Percentiles rank a stretch among this genome's conserved stretches.
Conservation (phyloP, 23 tunicate genomes). For the Styela plicata region DNA sequence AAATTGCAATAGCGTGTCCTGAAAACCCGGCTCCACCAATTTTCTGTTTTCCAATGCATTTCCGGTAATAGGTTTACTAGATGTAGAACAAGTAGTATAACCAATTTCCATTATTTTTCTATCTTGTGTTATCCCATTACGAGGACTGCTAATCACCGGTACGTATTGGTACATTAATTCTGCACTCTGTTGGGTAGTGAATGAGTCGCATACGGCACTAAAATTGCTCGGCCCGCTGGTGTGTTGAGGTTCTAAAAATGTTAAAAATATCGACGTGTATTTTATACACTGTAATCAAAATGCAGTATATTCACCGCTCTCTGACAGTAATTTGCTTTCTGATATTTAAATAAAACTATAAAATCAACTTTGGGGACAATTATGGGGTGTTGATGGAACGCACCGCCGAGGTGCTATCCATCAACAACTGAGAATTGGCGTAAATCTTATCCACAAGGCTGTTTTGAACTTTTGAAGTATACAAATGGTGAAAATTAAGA, state of each 20-base stretch:
- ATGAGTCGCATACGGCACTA: background rate
- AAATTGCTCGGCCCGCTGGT: background rate
- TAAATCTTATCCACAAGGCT: no score
- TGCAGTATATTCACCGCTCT: no score
- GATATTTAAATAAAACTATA: no score
- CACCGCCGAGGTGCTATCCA: no score
- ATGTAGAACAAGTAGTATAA: background rate
- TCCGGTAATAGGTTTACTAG: background rate
- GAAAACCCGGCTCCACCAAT: background rate
- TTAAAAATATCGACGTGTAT: no score
- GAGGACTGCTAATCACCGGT: background rate
- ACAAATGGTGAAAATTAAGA: no score
- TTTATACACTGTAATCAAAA: no score
- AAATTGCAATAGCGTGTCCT: background rate
- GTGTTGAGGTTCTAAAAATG: background rate
- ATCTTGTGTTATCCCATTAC: background rate
- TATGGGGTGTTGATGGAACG: no score
- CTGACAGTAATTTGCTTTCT: no score
- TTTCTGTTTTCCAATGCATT: background rate
- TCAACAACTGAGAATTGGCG: no score
- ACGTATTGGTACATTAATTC: background rate
- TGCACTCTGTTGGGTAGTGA: background rate
- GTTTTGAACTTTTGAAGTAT: no score
- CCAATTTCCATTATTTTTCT: background rate
- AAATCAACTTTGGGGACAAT: no score